Base-by-base conservation (phyloP, 2,113 vertebrate species). In the Callopanchax toddi region DNA sequence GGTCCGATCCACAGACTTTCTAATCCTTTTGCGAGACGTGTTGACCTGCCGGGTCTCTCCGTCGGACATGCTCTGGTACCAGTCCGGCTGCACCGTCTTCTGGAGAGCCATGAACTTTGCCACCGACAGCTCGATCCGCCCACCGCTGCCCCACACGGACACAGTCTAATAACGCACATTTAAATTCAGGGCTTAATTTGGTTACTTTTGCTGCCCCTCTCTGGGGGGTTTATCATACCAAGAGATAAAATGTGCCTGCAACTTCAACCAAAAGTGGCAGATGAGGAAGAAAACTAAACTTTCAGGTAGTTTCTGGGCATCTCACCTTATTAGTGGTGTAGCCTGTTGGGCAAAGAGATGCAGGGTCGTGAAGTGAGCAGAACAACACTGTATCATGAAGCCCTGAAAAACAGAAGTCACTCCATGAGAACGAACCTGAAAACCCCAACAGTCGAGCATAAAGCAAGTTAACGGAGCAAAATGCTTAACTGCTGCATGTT, bases 1-100 rank as follows among this genome's bases (percentile, higher is more conserved):
- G 0, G 95, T 95, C 16, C 97, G 94, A 77, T 99, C 96, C 78
- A 99, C 97, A 3, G 95, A 94, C 59, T 96, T 99, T 69, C 91
- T 90, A 39, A 92, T 92, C 68, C 96, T 92, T 87, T 98, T 99
- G 23, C 87, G 89, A 18, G 93, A 88, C 18, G 56, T 72, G 82
- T 91, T 91, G 20, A 55, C 82, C 78, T 91, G 92, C 90, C 93
- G 79, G 7, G 92, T 94, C 68, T 97, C 97, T 40, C 97, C 96
- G 18, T 99, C 97, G 6, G 93, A 93, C 84, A 98, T 93, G 83
- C 95, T 97, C 87, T 98, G 96, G 89, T 97, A 96, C 94, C 94
- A 98, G 86, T 98, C 95, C 0, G 96, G 95, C 82, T 92, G 93
- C 67, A 98, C 77, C 1, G 85, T 87, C 26, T 89, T 88, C 85